Percentiles rank a stretch among this genome's conserved stretches.
Evolutionary conservation across 2,113 vertebrate species (phyloP).

Genomic region (Anarrhichthys ocellatus): DNA sequence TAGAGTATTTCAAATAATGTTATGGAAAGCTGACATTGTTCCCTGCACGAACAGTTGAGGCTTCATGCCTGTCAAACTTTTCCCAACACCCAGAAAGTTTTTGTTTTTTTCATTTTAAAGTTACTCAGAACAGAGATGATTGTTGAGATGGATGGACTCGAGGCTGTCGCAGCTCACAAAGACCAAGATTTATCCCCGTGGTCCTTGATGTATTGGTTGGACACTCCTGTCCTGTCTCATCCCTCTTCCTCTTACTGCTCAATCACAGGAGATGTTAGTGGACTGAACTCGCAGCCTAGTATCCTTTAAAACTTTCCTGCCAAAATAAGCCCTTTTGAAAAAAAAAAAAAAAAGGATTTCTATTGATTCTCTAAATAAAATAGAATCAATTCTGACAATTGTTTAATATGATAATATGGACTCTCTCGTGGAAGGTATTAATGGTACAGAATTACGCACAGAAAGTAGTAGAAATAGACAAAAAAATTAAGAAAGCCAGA

Average conservation of each 20-base stretch:
- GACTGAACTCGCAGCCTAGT: neutral
- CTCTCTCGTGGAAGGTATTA: too few relatives aligned
- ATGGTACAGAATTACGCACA: too few relatives aligned
- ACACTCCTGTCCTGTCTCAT: neutral
- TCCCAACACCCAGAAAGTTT: neutral
- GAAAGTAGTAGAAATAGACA: too few relatives aligned
- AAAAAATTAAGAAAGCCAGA: too few relatives aligned
- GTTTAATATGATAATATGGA: too few relatives aligned
- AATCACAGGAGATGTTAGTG: neutral
- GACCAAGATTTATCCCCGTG: neutral
- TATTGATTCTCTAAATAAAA: neutral
- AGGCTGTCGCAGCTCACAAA: neutral
- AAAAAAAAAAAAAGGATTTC: neutral
- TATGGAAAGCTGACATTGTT: neutral
- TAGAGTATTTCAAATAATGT: neutral
- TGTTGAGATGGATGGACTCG: neutral
- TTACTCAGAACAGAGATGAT: neutral
- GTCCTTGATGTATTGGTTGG: conserved; percentile 8
- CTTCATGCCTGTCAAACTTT: neutral
- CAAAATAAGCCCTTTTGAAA: neutral
- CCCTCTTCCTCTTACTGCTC: neutral
- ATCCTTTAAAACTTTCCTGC: too few relatives aligned
- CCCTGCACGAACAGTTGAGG: neutral
- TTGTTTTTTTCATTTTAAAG: neutral
- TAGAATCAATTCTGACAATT: too few relatives aligned